Conservation (phyloP, 1,140 invertebrate species). For the Halesus radiatus region DNA sequence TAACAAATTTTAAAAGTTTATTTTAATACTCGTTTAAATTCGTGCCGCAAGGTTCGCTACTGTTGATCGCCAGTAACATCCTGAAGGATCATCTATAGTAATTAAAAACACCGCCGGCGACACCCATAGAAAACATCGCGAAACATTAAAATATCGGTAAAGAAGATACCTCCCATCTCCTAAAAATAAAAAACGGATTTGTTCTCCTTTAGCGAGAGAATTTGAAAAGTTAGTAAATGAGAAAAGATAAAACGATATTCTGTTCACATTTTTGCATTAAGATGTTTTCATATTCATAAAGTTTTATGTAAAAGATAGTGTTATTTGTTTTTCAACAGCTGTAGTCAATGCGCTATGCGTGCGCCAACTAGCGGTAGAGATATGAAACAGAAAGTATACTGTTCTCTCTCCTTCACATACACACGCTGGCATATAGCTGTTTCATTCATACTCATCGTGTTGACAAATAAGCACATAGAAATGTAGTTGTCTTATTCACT, state of each 20-base stretch:
- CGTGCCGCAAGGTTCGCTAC: no score
- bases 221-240: not conserved
- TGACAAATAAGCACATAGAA: not conserved
- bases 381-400: not conserved
- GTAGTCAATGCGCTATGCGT: conserved; percentile 28
- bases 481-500: conserved; percentile 63
- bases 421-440: no score
- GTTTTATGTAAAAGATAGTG: not conserved
- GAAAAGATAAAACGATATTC: not conserved
- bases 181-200: not conserved
- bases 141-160: not conserved
- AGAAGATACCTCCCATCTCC: not conserved
- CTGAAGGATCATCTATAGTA: no score
- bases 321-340: conserved; percentile 43
- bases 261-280: not conserved
- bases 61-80: no score
- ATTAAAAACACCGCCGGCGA: not conserved
- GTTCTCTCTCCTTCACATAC: no score
- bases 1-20: no score
- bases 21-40: no score
- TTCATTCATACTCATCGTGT: no score
- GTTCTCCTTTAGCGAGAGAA: not conserved
- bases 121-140: not conserved
- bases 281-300: not conserved
- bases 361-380: conserved; percentile 61